phyloP scores from a whole-genome alignment of 2,113 vertebrate species.

The Pycnonotus jocosus region DNA sequence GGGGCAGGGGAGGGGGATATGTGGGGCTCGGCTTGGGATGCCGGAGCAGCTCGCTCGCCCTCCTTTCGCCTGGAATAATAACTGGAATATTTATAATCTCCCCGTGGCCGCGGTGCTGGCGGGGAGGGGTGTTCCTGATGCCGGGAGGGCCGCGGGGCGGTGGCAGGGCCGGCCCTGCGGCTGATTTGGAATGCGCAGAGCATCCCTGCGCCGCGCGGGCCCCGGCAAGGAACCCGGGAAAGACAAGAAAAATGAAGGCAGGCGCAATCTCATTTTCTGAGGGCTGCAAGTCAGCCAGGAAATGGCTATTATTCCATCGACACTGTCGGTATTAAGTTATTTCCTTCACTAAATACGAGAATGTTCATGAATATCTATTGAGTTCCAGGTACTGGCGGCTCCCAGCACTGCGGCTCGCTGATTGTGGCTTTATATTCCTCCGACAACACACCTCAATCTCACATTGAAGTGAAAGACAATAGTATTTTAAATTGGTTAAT shows the following conservation, averaged over 20 bases:
- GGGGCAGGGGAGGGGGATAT: not conserved
- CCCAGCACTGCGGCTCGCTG: conserved; percentile 82
- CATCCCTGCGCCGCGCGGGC: conserved; percentile 73
- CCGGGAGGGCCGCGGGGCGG: not conserved
- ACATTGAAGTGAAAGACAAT: conserved; percentile 98
- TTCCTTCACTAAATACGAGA: conserved; percentile 99
- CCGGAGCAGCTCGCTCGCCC: not conserved
- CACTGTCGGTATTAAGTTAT: conserved; percentile 99
- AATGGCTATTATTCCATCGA: conserved; percentile 98
- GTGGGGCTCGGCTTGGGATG: not conserved
- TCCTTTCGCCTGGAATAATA: conserved; percentile 23
- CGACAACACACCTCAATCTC: conserved; percentile 87
- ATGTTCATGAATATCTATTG: conserved; percentile 99
- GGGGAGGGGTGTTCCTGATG: not conserved
- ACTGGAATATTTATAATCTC: conserved; percentile 28
- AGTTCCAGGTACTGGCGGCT: conserved; percentile 91
- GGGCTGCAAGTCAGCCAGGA: conserved; percentile 98
- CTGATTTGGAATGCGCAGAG: conserved; percentile 90
- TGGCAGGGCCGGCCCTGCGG: conserved; percentile 38
- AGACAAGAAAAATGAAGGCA: conserved; percentile 99
- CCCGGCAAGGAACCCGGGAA: conserved; percentile 80
- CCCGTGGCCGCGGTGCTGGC: not conserved
- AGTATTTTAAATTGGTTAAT: conserved; percentile 99
- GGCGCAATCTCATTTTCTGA: conserved; percentile 97
- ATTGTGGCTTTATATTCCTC: conserved; percentile 91